A percentile compares a stretch with the other conserved stretches of the same genome.
Evolutionary conservation across 2,888 invertebrate species (phyloP).

Genomic region (Drosophila fungiperda): DNA sequence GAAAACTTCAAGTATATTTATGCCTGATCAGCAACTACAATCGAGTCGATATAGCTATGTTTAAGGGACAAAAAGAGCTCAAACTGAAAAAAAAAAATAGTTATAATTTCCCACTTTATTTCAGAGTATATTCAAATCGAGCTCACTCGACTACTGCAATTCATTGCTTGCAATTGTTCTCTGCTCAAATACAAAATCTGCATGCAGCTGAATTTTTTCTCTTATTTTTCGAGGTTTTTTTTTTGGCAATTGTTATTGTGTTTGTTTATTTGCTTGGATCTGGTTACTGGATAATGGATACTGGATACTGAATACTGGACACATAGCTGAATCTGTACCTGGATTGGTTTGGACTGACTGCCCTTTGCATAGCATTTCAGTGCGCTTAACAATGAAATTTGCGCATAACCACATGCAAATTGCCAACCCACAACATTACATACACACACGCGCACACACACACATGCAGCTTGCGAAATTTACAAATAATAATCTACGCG

Average conservation of each 20-base stretch:
- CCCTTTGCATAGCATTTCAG: constrained; percentile 59
- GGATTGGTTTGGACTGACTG: constrained; percentile 37
- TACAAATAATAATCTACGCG: constrained; percentile 79
- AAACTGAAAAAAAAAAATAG: too few relatives aligned
- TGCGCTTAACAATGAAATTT: constrained; percentile 79
- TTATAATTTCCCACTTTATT: too few relatives aligned
- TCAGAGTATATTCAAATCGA: background rate
- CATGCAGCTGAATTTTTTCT: constrained; percentile 40
- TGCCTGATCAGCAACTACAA: background rate
- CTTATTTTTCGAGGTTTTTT: constrained; percentile 15
- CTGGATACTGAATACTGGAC: constrained; percentile 5
- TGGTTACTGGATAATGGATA: constrained; percentile 13
- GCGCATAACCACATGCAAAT: constrained; percentile 80
- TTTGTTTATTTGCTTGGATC: constrained; percentile 32
- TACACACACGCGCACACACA: constrained; percentile 28
- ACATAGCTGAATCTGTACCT: constrained; percentile 12
- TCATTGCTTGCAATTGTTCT: background rate
- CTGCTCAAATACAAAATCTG: constrained; percentile 46
- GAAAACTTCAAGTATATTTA: background rate
- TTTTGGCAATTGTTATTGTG: constrained; percentile 22
- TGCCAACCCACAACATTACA: constrained; percentile 70
- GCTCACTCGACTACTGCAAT: background rate
- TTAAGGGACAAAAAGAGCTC: too few relatives aligned
- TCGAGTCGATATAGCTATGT: too few relatives aligned
- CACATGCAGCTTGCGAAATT: constrained; percentile 53